phyloP scores from a whole-genome alignment of 2,888 invertebrate species.

The Pachymerium ferrugineum region DNA sequence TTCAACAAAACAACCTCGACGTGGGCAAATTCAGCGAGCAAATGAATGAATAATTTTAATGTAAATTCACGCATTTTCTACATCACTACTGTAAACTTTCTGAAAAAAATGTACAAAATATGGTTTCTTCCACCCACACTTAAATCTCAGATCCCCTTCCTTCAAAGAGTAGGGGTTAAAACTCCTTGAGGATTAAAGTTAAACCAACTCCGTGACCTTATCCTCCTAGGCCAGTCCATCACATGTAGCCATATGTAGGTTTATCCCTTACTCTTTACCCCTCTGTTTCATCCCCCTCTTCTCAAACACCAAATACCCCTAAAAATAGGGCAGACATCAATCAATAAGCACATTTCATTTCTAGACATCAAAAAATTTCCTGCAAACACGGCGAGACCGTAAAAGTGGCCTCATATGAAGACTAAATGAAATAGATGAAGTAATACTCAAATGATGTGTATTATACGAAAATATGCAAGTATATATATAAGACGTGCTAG shows the following conservation, averaged over 20 bases:
- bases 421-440: no score
- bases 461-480: neutral
- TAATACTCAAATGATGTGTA: no score
- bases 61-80: no score
- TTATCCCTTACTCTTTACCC: neutral
- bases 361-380: no score
- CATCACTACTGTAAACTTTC: no score
- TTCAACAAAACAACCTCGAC: no score
- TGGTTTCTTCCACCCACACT: no score
- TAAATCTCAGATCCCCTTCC: neutral
- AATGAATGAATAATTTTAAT: no score
- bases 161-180: neutral
- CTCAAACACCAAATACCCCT: neutral
- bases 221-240: neutral
- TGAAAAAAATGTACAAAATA: no score
- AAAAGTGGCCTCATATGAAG: no score
- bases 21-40: no score
- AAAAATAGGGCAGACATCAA: neutral
- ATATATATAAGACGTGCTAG: neutral
- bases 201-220: slow-evolving; percentile 1
- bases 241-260: neutral
- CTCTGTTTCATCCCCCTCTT: neutral
- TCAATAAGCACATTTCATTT: neutral
- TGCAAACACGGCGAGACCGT: no score
- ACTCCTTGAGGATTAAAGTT: neutral